Evolutionary conservation across 2,888 invertebrate species (phyloP).

Genomic region (Norana najaformis): DNA sequence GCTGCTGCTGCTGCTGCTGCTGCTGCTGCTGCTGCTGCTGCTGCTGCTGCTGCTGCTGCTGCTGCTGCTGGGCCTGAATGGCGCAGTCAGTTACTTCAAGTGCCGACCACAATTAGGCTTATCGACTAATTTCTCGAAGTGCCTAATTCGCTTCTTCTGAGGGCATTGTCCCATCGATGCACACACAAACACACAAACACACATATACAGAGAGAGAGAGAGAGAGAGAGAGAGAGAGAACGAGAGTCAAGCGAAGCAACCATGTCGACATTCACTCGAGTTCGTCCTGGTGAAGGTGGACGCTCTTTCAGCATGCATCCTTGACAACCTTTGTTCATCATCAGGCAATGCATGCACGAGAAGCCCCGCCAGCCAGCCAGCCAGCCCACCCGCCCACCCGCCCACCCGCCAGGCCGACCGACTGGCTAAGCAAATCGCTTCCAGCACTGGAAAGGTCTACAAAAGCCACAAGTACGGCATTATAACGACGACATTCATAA

Average conservation of each 20-base stretch:
- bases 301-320: not conserved
- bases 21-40: not conserved
- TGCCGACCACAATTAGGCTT: not conserved
- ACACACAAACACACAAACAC: not conserved
- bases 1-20: too few species aligned
- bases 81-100: not conserved
- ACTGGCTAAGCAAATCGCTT: not conserved
- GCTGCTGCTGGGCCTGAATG: not conserved
- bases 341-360: not conserved
- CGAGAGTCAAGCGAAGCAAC: too few species aligned
- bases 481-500: not conserved
- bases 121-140: not conserved
- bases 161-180: not conserved
- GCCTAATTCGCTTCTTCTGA: not conserved
- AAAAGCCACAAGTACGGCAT: not conserved
- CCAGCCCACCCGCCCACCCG: not conserved
- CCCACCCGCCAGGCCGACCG: too few species aligned
- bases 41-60: not conserved
- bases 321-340: not conserved
- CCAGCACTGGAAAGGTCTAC: not conserved
- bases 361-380: not conserved
- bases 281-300: not conserved
- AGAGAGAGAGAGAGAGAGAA: not conserved
- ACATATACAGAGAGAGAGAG: not conserved
- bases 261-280: not conserved